Evolutionary conservation across 35 echinoderm and acorn worm genomes (phyloP), one percentile per base, ranked within the genome.

Genomic region (Ophiothrix spiculata): DNA sequence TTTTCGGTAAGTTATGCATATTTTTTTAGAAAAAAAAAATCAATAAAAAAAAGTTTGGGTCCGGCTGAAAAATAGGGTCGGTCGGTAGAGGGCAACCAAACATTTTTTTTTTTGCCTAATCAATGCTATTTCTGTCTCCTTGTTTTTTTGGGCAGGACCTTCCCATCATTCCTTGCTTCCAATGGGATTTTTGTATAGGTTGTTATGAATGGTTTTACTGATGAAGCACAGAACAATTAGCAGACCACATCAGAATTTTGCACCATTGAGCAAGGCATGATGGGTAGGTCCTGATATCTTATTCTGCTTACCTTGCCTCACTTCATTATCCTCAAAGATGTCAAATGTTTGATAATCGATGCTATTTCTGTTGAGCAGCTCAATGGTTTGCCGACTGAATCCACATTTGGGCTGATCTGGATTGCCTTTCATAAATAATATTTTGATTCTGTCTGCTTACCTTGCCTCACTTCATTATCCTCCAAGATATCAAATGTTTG

Each of bases 371-470:
- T 84, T 85, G 0, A 99, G 82, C 82, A 99, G 82, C 33, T 69
- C 74, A 46, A 86, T 86, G 19, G 87, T 91, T 16, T 88, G 94
- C 0, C 86, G 63, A 77, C 96, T 99, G 40, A 99, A 99, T 32
- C 96, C 96, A 91, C 96, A 99, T n/a, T 73, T 40, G 37, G 96
- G 96, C 37, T 84, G 87, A 34, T 79, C 91, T 19, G 93, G 93
- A 6, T 75, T 77, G 11, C 96, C 96, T 75, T 99, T 99, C 96
- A 99, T 99, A 76, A 99, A 99, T 8, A 99, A 79, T 83, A 99
- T 92, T 74, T 8, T 23, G 33, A 74, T 12, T 74, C 10, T n/a
- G n/a, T n/a, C n/a, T 21, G 32, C 81, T 85, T 87, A 99, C 96
- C 96, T 87, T 99, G 96, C 77, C 96, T 94, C 0, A 99, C 96